Evolutionary conservation across 1,140 invertebrate species (phyloP), one percentile per base, ranked within the genome.

Genomic region (Halotydeus destructor): DNA sequence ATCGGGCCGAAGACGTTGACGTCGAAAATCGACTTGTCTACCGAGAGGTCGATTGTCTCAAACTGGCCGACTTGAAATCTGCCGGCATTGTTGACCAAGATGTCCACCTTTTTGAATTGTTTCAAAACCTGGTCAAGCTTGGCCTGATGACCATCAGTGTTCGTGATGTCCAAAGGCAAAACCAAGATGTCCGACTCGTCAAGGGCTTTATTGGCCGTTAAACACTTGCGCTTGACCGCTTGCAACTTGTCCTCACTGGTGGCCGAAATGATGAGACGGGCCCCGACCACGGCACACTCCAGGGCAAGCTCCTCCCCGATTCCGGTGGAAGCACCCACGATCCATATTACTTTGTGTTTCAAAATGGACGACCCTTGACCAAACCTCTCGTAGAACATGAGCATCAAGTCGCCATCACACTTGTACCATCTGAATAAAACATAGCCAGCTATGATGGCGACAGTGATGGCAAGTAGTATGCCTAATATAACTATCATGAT

Each of bases 291-390:
- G 5, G 79, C 75, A 26, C 84, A 60, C 24, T 66, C 65, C 40
- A 77, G 66, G 1, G 79, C 76, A 37, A 82, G 57, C 46, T 70
- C 57, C 62, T 81, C 76, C 5, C 83, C 83, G 52, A 88, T 86
- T 19, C 83, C 82, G 63, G 77, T 80, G 0, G 80, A 85, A n/a
- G 81, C 78, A 32, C 83, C 81, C 5, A 77, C 83, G 51, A 88
- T 76, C 75, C 81, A 86, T 1, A 82, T 70, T 9, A 85, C 77
- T 62, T 81, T 74, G 31, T 26, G 26, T 31, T 30, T 30, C 27
- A 30, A 30, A 8, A 14, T 30, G 27, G n/a, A n/a, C n/a, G n/a
- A n/a, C n/a, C n/a, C n/a, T n/a, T n/a, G n/a, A n/a, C n/a, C n/a
- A n/a, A n/a, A n/a, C n/a, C n/a, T n/a, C n/a, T n/a, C n/a, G n/a